These are phyloP conservation scores for Pseudomyrmex cubaensis DNA, from an alignment of 1,140 invertebrate genomes.

Conservation along the genomic window DNA sequence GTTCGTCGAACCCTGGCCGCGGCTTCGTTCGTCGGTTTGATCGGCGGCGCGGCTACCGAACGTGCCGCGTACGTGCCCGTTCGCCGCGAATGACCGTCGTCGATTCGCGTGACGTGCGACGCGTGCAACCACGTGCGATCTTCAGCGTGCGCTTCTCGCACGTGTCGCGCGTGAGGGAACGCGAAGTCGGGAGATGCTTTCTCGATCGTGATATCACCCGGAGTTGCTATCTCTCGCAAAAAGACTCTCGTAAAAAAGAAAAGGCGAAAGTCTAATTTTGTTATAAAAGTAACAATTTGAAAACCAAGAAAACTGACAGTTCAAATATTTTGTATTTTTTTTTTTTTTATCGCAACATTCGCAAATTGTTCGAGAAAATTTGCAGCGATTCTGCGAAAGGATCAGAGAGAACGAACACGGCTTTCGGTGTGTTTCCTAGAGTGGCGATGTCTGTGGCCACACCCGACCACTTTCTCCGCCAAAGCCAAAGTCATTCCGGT, in stretches of 20 bases:
- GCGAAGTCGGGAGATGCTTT: not conserved
- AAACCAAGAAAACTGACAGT: too few relatives aligned
- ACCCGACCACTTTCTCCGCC: constrained; percentile 74
- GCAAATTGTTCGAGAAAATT: not conserved
- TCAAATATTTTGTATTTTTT: not conserved
- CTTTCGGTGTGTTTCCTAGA: constrained; percentile 21
- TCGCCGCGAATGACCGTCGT: not conserved
- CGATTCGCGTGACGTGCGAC: constrained; percentile 47
- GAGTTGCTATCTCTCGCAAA: too few relatives aligned
- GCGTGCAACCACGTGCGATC: constrained; percentile 51
- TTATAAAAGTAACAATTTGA: too few relatives aligned
- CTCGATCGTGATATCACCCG: not conserved
- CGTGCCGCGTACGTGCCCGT: constrained; percentile 9
- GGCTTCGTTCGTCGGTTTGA: constrained; percentile 26
- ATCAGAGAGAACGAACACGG: not conserved
- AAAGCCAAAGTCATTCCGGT: constrained; percentile 74
- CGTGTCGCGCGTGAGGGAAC: constrained; percentile 26
- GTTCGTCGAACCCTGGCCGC: constrained; percentile 57
- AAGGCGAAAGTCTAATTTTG: not conserved
- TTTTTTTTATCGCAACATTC: not conserved
- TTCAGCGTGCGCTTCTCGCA: not conserved
- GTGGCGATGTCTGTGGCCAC: constrained; percentile 63
- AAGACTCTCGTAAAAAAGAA: not conserved
- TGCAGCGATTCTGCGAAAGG: constrained; percentile 3
- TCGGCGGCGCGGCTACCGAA: constrained; percentile 58